Percentiles rank a stretch among this genome's conserved stretches.
These are phyloP conservation scores for Microchrysa polita DNA, from an alignment of 2,888 invertebrate species.

Conservation along the genomic window DNA sequence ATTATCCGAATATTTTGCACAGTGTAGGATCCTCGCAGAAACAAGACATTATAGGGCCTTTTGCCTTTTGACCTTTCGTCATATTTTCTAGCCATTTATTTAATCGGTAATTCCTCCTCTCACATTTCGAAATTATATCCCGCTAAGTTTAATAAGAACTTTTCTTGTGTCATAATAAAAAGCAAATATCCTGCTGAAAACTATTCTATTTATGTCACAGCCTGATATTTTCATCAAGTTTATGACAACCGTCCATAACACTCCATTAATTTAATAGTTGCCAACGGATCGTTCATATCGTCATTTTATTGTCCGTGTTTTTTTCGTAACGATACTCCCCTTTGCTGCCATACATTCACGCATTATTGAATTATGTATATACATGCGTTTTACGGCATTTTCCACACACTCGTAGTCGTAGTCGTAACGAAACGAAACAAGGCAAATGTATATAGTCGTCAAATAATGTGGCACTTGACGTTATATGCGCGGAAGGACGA, in stretches of 20 bases:
- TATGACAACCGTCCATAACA: slow-evolving; percentile 30
- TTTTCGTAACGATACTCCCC: not conserved
- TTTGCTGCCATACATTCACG: not conserved
- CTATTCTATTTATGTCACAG: not conserved
- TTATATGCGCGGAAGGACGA: not conserved
- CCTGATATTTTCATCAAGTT: slow-evolving; percentile 18
- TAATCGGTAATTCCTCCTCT: not conserved
- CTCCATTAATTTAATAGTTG: slow-evolving; percentile 37
- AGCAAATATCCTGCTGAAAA: not conserved
- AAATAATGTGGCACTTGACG: no score
- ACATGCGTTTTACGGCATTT: slow-evolving; percentile 21
- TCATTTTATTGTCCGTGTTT: slow-evolving; percentile 16
- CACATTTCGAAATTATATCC: not conserved
- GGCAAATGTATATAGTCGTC: no score
- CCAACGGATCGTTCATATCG: not conserved
- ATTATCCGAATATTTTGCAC: no score
- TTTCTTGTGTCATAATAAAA: no score
- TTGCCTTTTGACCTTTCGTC: no score
- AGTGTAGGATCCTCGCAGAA: no score
- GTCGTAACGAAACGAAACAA: not conserved
- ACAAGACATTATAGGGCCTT: no score
- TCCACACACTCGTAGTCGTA: slow-evolving; percentile 12
- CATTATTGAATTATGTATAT: slow-evolving; percentile 20
- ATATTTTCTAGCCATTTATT: no score
- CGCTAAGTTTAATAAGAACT: not conserved